Percentiles rank a stretch among this genome's conserved stretches.
Conservation (phyloP, 2,797 vertebrate species). For the Petrocephalus sullivani region DNA sequence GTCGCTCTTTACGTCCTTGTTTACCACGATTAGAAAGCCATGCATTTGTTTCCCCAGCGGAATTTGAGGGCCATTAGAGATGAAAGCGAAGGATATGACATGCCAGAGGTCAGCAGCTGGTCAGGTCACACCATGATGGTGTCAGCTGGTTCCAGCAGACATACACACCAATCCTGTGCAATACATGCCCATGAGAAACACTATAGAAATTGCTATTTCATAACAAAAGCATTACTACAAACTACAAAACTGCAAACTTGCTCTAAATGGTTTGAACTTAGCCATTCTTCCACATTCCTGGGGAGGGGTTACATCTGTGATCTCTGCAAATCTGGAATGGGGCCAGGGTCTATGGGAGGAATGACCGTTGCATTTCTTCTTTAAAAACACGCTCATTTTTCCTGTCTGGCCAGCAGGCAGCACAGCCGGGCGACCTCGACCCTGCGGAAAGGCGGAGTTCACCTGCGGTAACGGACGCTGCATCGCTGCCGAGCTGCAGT, state of each 20-base stretch:
- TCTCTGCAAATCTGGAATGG: background rate
- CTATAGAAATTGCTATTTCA: background rate
- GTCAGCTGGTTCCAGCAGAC: background rate
- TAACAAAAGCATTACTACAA: background rate
- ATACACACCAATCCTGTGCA: background rate
- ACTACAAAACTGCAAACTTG: background rate
- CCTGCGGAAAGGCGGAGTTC: constrained; percentile 91
- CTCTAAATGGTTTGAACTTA: background rate
- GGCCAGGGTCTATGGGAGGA: background rate
- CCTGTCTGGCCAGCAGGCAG: constrained; percentile 57
- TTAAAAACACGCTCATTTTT: background rate
- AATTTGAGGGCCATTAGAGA: background rate
- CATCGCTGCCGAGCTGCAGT: constrained; percentile 79
- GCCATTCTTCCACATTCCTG: background rate
- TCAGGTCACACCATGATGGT: background rate
- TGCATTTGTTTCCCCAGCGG: background rate
- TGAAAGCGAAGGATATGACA: background rate
- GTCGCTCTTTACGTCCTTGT: background rate
- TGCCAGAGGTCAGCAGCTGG: background rate
- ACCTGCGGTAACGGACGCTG: constrained; percentile 81
- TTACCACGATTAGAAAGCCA: background rate
- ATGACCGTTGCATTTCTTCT: background rate
- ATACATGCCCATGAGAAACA: background rate
- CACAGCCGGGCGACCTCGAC: constrained; percentile 66
- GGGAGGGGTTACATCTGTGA: background rate